Base-by-base conservation (phyloP, 37 sponge, comb jelly and placozoan species). In the Beroe ovata region DNA sequence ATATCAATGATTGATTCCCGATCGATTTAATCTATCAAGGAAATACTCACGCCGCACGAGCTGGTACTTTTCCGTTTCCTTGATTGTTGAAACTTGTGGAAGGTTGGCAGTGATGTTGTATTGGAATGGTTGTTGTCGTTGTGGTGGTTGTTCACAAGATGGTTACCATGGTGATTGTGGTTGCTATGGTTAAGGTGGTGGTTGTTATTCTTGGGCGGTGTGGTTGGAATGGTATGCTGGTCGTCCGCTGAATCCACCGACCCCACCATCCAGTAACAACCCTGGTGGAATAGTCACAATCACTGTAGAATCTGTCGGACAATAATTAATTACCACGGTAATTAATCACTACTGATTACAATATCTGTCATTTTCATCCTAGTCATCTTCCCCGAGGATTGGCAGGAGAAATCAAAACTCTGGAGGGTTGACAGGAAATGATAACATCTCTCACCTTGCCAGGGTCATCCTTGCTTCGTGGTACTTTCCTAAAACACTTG, bases 261-360 rank as follows among this genome's bases (percentile, higher is more conserved):
- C 3, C 84, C 84, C 14, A 77, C 19, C 84, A 77, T 77, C 84
- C 84, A 77, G 28, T 77, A 77, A 42, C 84, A 77, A 8, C 84
- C 84, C 84, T 77, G 84, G 4, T 35, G 26, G 64, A n/a, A n/a
- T 58, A 58, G 18, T 19, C 18, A 58, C 18, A 58, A 18, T 58
- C 11, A 58, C 59, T 58, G 59, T n/a, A n/a, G n/a, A n/a, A n/a
- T n/a, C n/a, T n/a, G n/a, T n/a, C n/a, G n/a, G n/a, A n/a, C n/a
- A n/a, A n/a, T n/a, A n/a, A n/a, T n/a, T n/a, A n/a, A n/a, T n/a
- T n/a, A n/a, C n/a, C n/a, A n/a, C n/a, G n/a, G n/a, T n/a, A n/a
- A n/a, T n/a, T n/a, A n/a, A n/a, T n/a, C n/a, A n/a, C n/a, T n/a
- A n/a, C n/a, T n/a, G n/a, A n/a, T n/a, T n/a, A n/a, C n/a, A n/a